Conservation (phyloP, 2,888 invertebrate genomes). For the Apamea epomidion region DNA sequence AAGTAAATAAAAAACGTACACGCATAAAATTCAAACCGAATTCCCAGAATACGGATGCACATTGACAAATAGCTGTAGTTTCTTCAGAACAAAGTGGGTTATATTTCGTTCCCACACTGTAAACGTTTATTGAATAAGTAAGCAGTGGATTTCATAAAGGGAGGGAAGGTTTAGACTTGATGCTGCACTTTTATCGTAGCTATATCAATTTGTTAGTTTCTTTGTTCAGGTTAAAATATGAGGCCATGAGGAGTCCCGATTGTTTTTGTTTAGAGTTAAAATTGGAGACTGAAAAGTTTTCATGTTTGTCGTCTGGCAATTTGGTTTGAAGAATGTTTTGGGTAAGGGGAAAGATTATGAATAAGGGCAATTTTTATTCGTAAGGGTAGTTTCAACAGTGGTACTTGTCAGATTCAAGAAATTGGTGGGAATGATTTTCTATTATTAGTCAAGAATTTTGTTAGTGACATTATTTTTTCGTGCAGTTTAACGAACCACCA, state of each 20-base stretch:
- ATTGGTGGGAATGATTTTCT: not conserved
- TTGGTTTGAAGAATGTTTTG: slow-evolving; percentile 18
- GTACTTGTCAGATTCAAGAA: not conserved
- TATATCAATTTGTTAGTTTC: slow-evolving; percentile 68
- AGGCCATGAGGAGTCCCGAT: slow-evolving; percentile 34
- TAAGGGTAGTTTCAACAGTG: not conserved
- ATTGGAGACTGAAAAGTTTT: slow-evolving; percentile 30
- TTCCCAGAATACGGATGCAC: slow-evolving; percentile 83
- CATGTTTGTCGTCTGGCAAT: slow-evolving; percentile 25
- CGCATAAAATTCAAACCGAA: slow-evolving; percentile 69
- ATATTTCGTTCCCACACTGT: slow-evolving; percentile 86
- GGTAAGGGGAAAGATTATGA: slow-evolving; percentile 4
- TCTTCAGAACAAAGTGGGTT: slow-evolving; percentile 85
- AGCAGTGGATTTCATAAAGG: slow-evolving; percentile 81
- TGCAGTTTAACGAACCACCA: not conserved
- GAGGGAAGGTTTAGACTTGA: slow-evolving; percentile 67
- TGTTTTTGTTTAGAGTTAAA: slow-evolving; percentile 28
- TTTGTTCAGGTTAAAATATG: slow-evolving; percentile 53
- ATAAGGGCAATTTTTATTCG: not conserved
- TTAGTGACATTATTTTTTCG: not conserved
- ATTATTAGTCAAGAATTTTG: not conserved
- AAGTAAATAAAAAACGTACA: slow-evolving; percentile 21
- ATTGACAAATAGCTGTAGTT: slow-evolving; percentile 86
- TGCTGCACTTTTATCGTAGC: slow-evolving; percentile 69
- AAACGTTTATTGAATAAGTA: slow-evolving; percentile 88